Conservation (phyloP, 1,140 invertebrate genomes). For the Monochamus saltuarius region DNA sequence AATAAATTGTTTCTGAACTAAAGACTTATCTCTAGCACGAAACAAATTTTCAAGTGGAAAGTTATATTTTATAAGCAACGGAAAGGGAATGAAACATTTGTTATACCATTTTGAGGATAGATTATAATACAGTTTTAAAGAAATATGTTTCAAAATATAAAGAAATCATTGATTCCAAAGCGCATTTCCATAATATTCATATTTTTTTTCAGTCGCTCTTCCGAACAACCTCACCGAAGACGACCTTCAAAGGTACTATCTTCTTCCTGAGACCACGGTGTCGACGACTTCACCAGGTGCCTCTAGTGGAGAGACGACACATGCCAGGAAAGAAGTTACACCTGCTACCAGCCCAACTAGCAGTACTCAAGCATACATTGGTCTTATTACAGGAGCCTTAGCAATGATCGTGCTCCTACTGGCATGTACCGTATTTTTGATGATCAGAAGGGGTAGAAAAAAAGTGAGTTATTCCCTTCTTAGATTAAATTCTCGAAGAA, state of each 20-base stretch:
- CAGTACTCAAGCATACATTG: constrained; percentile 71
- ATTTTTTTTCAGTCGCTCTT: constrained; percentile 47
- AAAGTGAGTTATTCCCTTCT: too few relatives aligned
- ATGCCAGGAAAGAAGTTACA: constrained; percentile 56
- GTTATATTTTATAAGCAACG: too few relatives aligned
- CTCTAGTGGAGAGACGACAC: constrained; percentile 44
- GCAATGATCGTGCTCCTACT: constrained; percentile 70
- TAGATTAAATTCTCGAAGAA: too few relatives aligned
- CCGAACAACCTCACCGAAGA: constrained; percentile 54
- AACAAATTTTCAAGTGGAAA: too few relatives aligned
- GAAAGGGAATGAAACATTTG: too few relatives aligned
- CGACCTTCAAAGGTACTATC: constrained; percentile 53
- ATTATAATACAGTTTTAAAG: too few relatives aligned
- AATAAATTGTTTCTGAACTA: too few relatives aligned
- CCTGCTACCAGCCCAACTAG: constrained; percentile 67
- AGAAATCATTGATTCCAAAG: too few relatives aligned
- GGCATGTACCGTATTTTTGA: constrained; percentile 68
- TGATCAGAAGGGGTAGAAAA: constrained; percentile 70
- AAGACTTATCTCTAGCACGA: too few relatives aligned
- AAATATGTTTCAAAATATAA: too few relatives aligned
- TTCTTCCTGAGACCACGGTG: constrained; percentile 41
- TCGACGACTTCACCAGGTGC: constrained; percentile 43
- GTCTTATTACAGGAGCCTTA: constrained; percentile 75
- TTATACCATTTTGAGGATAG: too few relatives aligned
- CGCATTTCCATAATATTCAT: neutral